Evolutionary conservation across 2,113 vertebrate genomes (phyloP).

Genomic region (Hydrolagus affinis): DNA sequence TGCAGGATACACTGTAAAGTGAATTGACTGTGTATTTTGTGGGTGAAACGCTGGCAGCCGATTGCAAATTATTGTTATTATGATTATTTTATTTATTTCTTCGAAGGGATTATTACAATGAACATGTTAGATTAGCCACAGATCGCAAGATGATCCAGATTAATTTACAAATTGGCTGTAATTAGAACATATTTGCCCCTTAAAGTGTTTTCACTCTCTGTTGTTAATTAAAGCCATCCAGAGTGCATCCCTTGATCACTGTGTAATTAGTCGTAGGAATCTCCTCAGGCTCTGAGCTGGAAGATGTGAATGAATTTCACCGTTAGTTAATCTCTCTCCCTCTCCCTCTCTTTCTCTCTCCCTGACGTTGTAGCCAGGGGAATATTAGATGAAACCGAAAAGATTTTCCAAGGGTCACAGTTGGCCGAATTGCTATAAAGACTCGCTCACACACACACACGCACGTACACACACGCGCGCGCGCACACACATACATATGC

Average conservation of each 20-base stretch:
- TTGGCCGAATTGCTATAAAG: background rate
- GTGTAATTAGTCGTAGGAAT: background rate
- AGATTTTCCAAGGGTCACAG: background rate
- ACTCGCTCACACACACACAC: too few species aligned
- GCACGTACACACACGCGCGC: too few species aligned
- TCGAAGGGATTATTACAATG: too few species aligned
- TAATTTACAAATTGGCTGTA: conserved; percentile 13
- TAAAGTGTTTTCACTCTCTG: background rate
- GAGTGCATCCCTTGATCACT: background rate
- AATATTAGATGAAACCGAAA: background rate
- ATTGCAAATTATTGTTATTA: too few species aligned
- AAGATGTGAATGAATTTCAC: background rate
- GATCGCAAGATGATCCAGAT: background rate
- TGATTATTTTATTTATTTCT: too few species aligned
- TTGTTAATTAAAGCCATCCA: background rate
- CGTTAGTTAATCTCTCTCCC: background rate
- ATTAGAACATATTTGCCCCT: background rate
- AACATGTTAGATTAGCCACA: background rate
- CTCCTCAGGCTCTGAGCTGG: background rate
- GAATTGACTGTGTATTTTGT: too few species aligned
- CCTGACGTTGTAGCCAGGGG: background rate
- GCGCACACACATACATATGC: too few species aligned
- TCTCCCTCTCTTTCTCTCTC: too few species aligned
- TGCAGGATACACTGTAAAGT: too few species aligned
- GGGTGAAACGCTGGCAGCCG: too few species aligned